Percentiles rank a stretch among this genome's conserved stretches.
Evolutionary conservation across 2,113 vertebrate genomes (phyloP).

Genomic region (Pygathrix nemaeus): DNA sequence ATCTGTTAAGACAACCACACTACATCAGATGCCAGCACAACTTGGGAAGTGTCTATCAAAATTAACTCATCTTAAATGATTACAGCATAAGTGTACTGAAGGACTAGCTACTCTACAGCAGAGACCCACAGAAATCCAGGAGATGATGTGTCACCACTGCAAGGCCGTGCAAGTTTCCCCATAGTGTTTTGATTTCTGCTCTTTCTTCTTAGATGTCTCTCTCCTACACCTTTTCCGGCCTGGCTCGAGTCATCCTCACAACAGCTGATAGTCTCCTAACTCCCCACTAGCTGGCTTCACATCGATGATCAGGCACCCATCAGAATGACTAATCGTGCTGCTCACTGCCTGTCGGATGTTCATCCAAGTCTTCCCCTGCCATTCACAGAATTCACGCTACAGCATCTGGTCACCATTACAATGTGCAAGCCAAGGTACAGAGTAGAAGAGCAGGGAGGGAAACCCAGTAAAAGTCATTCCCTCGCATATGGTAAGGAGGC

Average conservation of each 20-base stretch:
- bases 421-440: neutral
- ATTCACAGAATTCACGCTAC: neutral
- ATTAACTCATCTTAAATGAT: neutral
- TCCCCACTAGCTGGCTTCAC: neutral
- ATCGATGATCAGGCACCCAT: neutral
- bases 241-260: neutral
- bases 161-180: neutral
- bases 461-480: neutral
- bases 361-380: neutral
- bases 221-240: neutral
- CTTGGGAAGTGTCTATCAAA: neutral
- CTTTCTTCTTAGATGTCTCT: neutral
- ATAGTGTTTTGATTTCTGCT: neutral
- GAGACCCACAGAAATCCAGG: neutral
- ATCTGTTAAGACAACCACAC: neutral
- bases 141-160: neutral
- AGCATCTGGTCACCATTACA: neutral
- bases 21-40: neutral
- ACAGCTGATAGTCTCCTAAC: neutral
- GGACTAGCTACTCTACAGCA: neutral
- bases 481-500: neutral
- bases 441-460: accelerated
- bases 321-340: neutral
- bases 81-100: neutral
- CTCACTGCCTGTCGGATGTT: neutral